Conservation (phyloP, 2,113 vertebrate species). For the Etia nguti region DNA sequence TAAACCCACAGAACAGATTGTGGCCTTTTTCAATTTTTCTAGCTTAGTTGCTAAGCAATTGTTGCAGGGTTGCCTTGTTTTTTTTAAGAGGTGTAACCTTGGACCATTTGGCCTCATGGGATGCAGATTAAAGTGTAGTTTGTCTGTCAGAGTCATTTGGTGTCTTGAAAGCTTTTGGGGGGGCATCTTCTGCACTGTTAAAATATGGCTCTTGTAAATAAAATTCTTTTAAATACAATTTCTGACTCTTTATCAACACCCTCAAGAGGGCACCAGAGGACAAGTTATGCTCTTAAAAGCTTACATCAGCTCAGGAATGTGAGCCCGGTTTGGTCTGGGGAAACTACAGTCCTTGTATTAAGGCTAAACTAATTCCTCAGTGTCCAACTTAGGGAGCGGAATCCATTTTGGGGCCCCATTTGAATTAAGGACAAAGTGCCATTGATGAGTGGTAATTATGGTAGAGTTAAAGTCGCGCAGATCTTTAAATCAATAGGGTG, state of each 20-base stretch:
- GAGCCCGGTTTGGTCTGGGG: background rate
- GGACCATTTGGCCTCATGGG: background rate
- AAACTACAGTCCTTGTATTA: background rate
- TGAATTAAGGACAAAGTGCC: background rate
- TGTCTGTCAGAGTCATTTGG: slow-evolving; percentile 30
- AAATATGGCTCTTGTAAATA: slow-evolving; percentile 68
- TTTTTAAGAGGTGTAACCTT: background rate
- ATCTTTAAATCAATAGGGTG: fast-evolving
- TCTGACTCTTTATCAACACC: background rate
- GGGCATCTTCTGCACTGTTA: slow-evolving; percentile 43
- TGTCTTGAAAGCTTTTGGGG: background rate
- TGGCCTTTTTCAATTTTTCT: background rate
- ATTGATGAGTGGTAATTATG: background rate
- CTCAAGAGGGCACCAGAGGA: slow-evolving; percentile 52
- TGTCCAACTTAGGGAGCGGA: no score
- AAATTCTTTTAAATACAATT: slow-evolving; percentile 31
- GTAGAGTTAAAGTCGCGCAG: background rate
- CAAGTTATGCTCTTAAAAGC: background rate
- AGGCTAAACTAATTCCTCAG: fast-evolving
- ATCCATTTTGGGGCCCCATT: no score
- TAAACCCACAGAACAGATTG: background rate
- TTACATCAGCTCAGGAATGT: background rate
- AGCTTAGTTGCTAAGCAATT: background rate
- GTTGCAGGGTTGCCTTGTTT: background rate
- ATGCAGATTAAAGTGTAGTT: slow-evolving; percentile 35